Evolutionary conservation across 2,888 invertebrate species (phyloP).

Genomic region (Nasonovia ribisnigri): DNA sequence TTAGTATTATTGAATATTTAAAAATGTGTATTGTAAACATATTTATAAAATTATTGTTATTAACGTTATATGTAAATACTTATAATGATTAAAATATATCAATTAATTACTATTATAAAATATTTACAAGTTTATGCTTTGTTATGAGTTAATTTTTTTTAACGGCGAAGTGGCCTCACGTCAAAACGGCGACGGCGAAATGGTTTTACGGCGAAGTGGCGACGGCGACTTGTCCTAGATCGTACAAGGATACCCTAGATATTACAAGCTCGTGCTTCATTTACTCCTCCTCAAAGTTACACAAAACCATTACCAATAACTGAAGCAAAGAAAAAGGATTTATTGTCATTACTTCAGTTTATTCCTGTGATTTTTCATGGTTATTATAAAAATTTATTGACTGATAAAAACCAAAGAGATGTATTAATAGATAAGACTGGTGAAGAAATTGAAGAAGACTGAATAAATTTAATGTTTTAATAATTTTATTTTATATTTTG

Average conservation of each 20-base stretch:
- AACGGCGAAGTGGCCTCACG: too few relatives aligned
- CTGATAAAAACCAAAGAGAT: slow-evolving; percentile 20
- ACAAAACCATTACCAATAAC: not conserved
- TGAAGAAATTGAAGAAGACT: slow-evolving; percentile 7
- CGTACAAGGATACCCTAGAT: not conserved
- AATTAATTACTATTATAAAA: too few relatives aligned
- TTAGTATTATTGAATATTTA: too few relatives aligned
- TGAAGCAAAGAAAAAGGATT: slow-evolving; percentile 24
- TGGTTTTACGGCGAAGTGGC: too few relatives aligned
- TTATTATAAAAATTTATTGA: slow-evolving; percentile 1
- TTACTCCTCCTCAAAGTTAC: slow-evolving; percentile 6
- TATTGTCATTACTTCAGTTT: slow-evolving; percentile 15
- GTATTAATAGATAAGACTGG: not conserved
- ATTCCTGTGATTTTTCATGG: slow-evolving; percentile 21
- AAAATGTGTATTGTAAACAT: too few relatives aligned
- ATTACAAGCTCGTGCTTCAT: slow-evolving; percentile 25
- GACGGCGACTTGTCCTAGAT: too few relatives aligned
- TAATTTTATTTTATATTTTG: slow-evolving; percentile 8
- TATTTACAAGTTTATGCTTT: too few relatives aligned
- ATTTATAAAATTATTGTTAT: too few relatives aligned
- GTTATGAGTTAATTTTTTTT: too few relatives aligned
- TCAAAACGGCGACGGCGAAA: too few relatives aligned
- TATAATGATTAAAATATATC: too few relatives aligned
- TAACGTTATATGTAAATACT: too few relatives aligned
- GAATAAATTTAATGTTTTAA: not conserved